Percentiles rank a stretch among this genome's conserved stretches.
phyloP scores from a whole-genome alignment of 2,797 vertebrate species.

The Oryzias sinensis region DNA sequence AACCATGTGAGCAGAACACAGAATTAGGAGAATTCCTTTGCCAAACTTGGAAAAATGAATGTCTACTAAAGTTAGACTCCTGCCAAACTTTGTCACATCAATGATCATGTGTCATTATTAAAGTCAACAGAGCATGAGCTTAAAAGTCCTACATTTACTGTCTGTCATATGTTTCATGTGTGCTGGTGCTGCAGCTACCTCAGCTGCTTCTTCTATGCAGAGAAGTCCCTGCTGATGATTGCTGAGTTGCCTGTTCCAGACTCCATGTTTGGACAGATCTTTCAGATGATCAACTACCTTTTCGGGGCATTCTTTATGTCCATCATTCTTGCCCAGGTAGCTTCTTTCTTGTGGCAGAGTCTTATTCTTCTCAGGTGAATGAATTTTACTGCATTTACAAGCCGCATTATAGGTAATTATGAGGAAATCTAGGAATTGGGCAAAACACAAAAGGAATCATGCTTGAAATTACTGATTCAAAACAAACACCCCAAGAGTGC shows the following conservation, averaged over 20 bases:
- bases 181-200: constrained; percentile 75
- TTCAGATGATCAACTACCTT: constrained; percentile 84
- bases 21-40: too few species aligned
- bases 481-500: not conserved
- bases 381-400: not conserved
- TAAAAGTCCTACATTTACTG: constrained; percentile 3
- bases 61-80: too few species aligned
- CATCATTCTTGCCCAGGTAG: constrained; percentile 78
- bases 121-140: not conserved
- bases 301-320: constrained; percentile 79
- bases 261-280: constrained; percentile 76
- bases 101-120: not conserved
- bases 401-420: not conserved
- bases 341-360: constrained; percentile 1
- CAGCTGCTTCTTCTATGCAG: constrained; percentile 80
- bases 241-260: constrained; percentile 76
- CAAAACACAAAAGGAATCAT: constrained; percentile 29
- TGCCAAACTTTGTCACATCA: too few species aligned
- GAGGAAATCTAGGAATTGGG: not conserved
- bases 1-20: too few species aligned
- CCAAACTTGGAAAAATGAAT: too few species aligned
- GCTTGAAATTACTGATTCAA: not conserved
- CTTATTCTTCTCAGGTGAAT: not conserved
- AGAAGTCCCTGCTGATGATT: constrained; percentile 81
- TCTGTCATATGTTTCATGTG: constrained; percentile 28